A percentile compares a stretch with the other conserved stretches of the same genome.
phyloP scores from a whole-genome alignment of 2,113 vertebrate genomes.

The Gasterosteus nipponicus region DNA sequence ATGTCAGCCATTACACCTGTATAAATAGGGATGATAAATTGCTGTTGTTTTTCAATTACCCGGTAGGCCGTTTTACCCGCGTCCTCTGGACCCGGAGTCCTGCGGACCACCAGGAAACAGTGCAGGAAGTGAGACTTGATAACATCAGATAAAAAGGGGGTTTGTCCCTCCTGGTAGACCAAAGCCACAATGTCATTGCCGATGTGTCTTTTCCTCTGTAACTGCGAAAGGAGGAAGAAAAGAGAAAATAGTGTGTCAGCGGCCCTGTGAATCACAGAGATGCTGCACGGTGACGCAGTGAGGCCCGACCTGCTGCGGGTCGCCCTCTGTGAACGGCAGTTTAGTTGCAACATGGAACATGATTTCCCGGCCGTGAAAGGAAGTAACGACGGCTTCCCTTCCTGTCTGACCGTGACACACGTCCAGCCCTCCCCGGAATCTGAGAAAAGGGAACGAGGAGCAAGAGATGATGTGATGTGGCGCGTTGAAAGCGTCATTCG shows the following conservation, averaged over 20 bases:
- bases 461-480: constrained; percentile 4
- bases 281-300: not conserved
- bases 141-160: constrained; percentile 88
- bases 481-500: constrained; percentile 1
- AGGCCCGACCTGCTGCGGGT: constrained; percentile 87
- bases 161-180: constrained; percentile 89
- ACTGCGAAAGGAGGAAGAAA: constrained; percentile 66
- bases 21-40: not conserved
- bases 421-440: constrained; percentile 91
- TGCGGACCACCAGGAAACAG: constrained; percentile 88
- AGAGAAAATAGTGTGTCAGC: not conserved
- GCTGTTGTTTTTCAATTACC: constrained; percentile 49
- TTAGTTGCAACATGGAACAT: constrained; percentile 94
- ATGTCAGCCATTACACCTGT: not conserved
- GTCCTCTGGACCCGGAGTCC: constrained; percentile 66
- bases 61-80: constrained; percentile 68
- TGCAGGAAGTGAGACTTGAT: constrained; percentile 93
- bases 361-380: constrained; percentile 88
- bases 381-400: constrained; percentile 87
- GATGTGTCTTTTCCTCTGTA: constrained; percentile 92
- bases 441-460: constrained; percentile 50
- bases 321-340: constrained; percentile 90
- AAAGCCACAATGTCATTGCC: constrained; percentile 93
- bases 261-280: not conserved
- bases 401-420: constrained; percentile 91